Evolutionary conservation across 1,140 invertebrate species (phyloP).

Genomic region (Ips typographus): DNA sequence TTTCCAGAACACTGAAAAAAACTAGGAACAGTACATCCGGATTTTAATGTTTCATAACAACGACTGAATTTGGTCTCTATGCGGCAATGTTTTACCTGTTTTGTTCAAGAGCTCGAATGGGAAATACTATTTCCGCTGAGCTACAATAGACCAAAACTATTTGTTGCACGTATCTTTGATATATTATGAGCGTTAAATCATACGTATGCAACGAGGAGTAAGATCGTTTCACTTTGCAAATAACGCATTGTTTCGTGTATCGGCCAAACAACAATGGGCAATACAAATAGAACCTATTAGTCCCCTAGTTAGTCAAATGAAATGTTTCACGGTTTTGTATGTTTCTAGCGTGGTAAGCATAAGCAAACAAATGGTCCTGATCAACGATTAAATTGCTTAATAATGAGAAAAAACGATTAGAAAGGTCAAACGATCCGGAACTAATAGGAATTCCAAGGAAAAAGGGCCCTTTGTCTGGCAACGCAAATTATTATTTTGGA

Average conservation of each 20-base stretch:
- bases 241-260: not conserved
- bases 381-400: constrained; percentile 19
- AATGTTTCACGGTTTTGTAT: too few relatives aligned
- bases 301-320: too few relatives aligned
- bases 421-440: constrained; percentile 12
- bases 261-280: not conserved
- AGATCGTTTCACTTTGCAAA: not conserved
- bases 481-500: constrained; percentile 12
- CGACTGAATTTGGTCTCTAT: not conserved
- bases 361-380: constrained; percentile 5
- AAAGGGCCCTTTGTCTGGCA: constrained; percentile 4
- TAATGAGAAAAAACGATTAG: constrained; percentile 19
- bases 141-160: not conserved
- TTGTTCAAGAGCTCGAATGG: not conserved
- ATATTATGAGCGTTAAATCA: too few relatives aligned
- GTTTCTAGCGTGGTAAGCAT: not conserved
- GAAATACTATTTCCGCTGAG: not conserved
- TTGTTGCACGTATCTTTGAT: not conserved
- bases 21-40: not conserved
- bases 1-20: too few relatives aligned
- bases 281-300: not conserved
- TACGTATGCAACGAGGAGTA: not conserved
- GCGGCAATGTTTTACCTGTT: constrained; percentile 3
- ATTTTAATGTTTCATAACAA: not conserved
- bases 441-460: constrained; percentile 8